These are phyloP conservation scores for Aplochiton taeniatus DNA, from an alignment of 2,797 vertebrate genomes.

Conservation along the genomic window DNA sequence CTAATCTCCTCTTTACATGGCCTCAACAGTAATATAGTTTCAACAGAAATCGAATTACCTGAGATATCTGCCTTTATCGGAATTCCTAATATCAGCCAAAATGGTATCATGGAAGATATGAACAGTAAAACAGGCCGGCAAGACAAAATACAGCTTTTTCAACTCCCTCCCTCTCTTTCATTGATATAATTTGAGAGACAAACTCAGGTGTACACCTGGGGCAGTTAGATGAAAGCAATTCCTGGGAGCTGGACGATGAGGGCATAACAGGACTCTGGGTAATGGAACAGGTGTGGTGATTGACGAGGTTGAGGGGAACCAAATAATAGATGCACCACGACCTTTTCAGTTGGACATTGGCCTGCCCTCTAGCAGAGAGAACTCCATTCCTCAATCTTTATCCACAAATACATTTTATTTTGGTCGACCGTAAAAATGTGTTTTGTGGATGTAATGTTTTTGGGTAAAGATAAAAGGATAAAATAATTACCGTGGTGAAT, in stretches of 20 bases:
- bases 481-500: too few species aligned
- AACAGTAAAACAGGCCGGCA: too few species aligned
- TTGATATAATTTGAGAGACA: conserved; percentile 11
- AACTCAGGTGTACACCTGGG: conserved; percentile 37
- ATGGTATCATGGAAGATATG: too few species aligned
- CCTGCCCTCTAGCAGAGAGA: conserved; percentile 17
- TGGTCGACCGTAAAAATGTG: too few species aligned
- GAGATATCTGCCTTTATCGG: too few species aligned
- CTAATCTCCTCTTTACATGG: too few species aligned
- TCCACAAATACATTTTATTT: too few species aligned
- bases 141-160: neutral
- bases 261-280: conserved; percentile 33
- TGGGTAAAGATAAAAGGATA: too few species aligned
- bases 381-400: conserved; percentile 11
- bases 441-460: too few species aligned
- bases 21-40: too few species aligned
- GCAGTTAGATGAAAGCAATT: conserved; percentile 41
- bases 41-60: too few species aligned
- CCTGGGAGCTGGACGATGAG: conserved; percentile 20
- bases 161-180: conserved; percentile 7
- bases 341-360: conserved; percentile 33
- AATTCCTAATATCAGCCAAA: too few species aligned
- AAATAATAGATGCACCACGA: conserved; percentile 31
- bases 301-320: conserved; percentile 23
- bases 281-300: conserved; percentile 42